Percentiles rank a stretch among this genome's conserved stretches.
These are phyloP conservation scores for Eupeodes luniger DNA, from an alignment of 2,888 invertebrate genomes.

Conservation along the genomic window DNA sequence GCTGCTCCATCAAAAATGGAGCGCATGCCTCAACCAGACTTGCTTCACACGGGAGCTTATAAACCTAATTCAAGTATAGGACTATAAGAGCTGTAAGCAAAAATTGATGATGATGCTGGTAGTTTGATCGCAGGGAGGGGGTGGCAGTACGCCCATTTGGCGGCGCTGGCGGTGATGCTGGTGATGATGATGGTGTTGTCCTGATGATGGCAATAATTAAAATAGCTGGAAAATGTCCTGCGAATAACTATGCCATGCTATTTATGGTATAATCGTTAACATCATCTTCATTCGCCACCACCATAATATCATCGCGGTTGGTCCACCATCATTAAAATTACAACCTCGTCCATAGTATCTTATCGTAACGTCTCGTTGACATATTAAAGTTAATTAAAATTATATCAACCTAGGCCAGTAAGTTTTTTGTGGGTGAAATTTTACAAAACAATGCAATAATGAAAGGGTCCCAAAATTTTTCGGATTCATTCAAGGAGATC, in stretches of 20 bases:
- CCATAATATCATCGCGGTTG: conserved; percentile 15
- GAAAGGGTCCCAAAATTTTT: too few species aligned
- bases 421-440: too few species aligned
- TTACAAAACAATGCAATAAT: too few species aligned
- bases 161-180: too few species aligned
- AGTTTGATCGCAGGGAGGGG: background rate
- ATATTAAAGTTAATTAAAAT: conserved; percentile 15
- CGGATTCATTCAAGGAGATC: too few species aligned
- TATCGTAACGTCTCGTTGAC: conserved; percentile 1
- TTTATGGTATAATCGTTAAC: conserved; percentile 73
- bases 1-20: conserved; percentile 74
- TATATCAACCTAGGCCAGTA: background rate
- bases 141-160: conserved; percentile 22
- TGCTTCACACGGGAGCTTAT: conserved; percentile 62
- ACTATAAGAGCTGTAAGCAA: background rate
- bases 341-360: background rate
- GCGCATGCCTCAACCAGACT: conserved; percentile 57
- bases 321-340: conserved; percentile 19
- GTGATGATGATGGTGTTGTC: conserved; percentile 46
- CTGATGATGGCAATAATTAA: conserved; percentile 62
- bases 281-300: conserved; percentile 46
- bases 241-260: conserved; percentile 60
- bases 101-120: background rate
- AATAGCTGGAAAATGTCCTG: conserved; percentile 71
- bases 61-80: background rate